Percentiles rank a stretch among this genome's conserved stretches.
Evolutionary conservation across 2,113 vertebrate genomes (phyloP).

Genomic region (Castor canadensis): DNA sequence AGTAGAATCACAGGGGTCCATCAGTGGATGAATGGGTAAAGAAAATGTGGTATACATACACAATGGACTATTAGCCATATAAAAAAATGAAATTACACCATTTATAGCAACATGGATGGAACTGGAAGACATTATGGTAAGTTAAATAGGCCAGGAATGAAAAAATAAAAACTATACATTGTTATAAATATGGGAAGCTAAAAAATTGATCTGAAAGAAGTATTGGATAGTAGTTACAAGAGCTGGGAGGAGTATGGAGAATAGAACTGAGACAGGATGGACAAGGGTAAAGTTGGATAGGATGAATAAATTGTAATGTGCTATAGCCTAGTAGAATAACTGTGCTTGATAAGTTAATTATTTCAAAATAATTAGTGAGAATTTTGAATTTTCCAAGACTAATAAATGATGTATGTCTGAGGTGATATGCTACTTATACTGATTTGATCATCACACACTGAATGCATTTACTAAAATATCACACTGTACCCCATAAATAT

Average conservation of each 20-base stretch:
- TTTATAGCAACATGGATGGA: too few species aligned
- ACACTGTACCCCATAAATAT: not conserved
- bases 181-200: not conserved
- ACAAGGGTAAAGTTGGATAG: not conserved
- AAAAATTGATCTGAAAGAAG: not conserved
- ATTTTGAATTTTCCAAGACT: not conserved
- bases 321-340: not conserved
- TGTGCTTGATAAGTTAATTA: not conserved
- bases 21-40: not conserved
- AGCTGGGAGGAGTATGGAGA: not conserved
- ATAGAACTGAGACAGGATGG: not conserved
- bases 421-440: not conserved
- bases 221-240: not conserved
- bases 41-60: not conserved
- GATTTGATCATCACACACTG: not conserved
- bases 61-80: not conserved
- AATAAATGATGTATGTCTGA: not conserved
- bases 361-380: not conserved
- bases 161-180: not conserved
- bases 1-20: not conserved
- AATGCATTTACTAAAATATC: not conserved
- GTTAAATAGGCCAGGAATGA: too few species aligned
- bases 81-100: too few species aligned
- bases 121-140: too few species aligned
- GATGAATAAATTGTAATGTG: not conserved